These are phyloP conservation scores for Perizoma affinitatum DNA, from an alignment of 2,888 invertebrate species.

Conservation along the genomic window DNA sequence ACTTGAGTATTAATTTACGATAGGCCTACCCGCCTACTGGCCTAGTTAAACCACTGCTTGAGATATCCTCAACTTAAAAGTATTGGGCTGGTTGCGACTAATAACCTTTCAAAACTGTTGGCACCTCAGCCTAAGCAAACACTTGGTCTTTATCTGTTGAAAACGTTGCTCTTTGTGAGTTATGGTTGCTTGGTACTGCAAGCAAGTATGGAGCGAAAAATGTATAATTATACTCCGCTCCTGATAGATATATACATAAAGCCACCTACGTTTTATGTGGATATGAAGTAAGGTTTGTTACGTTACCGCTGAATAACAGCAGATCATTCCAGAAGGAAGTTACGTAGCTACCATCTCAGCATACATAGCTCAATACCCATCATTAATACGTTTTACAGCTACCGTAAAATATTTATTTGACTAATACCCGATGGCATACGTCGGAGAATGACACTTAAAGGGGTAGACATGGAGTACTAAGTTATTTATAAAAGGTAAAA, in stretches of 20 bases:
- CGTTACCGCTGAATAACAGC: constrained; percentile 9
- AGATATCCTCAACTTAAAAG: not conserved
- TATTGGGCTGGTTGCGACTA: no score
- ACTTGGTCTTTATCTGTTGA: no score
- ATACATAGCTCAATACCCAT: constrained; percentile 26
- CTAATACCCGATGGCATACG: constrained; percentile 38
- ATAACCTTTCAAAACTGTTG: no score
- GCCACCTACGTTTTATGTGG: not conserved
- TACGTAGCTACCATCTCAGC: constrained; percentile 20
- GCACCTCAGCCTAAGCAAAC: no score
- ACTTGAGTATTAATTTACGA: constrained; percentile 35
- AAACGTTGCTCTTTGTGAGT: no score
- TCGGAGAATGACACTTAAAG: constrained; percentile 17
- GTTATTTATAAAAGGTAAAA: constrained; percentile 3
- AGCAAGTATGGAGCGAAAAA: no score
- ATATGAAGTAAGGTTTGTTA: no score
- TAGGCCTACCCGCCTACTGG: constrained; percentile 16
- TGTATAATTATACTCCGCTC: no score
- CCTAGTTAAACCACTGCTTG: constrained; percentile 18
- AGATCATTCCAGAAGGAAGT: constrained; percentile 12
- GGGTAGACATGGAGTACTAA: not conserved
- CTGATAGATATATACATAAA: no score
- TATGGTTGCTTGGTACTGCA: no score
- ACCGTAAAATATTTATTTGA: constrained; percentile 52
- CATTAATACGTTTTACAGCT: constrained; percentile 44